Conservation (phyloP, 2,113 vertebrate genomes). For the Scytalopus superciliaris region DNA sequence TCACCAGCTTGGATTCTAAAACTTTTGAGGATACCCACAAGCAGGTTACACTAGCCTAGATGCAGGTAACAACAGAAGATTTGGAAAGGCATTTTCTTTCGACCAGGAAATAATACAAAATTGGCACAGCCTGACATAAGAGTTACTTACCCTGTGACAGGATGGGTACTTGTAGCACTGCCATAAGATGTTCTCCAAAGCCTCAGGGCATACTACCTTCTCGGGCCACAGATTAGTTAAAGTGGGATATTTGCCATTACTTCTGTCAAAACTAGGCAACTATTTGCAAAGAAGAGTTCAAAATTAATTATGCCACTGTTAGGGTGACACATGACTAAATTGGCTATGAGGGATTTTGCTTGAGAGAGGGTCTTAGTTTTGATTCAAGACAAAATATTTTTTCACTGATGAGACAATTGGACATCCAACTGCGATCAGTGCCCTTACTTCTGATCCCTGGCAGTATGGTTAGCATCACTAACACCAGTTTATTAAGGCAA, state of each 20-base stretch:
- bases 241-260: neutral
- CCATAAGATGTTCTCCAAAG: neutral
- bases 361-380: neutral
- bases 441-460: neutral
- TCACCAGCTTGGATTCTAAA: neutral
- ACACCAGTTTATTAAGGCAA: neutral
- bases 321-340: neutral
- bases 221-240: neutral
- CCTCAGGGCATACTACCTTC: neutral
- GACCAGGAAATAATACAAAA: neutral
- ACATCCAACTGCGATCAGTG: fast-evolving
- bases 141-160: neutral
- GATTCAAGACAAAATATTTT: neutral
- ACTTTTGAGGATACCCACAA: neutral
- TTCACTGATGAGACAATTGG: neutral
- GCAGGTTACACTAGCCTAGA: neutral
- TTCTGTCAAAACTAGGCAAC: neutral
- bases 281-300: neutral
- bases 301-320: neutral
- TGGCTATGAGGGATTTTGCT: neutral
- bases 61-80: neutral
- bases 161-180: fast-evolving
- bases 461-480: neutral
- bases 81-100: neutral
- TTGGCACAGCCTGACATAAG: neutral